phyloP scores from a whole-genome alignment of 2,797 vertebrate genomes.

The Takifugu ocellatus region DNA sequence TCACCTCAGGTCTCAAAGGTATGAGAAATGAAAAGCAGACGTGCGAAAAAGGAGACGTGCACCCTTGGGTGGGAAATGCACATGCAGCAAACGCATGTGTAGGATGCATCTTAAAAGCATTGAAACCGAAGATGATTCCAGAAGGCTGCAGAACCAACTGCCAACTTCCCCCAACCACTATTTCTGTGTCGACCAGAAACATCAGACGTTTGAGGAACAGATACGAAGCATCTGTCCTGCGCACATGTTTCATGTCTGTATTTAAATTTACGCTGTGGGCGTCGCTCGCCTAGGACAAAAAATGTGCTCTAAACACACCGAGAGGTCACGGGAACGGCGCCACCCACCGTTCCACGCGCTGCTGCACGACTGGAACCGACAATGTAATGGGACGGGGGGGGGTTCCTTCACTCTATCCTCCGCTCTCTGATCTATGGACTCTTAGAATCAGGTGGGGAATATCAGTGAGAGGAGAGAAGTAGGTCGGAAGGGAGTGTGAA shows the following conservation, averaged over 20 bases:
- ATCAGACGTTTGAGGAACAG: too few species aligned
- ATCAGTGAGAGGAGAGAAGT: conserved; percentile 15
- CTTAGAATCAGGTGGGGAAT: conserved; percentile 2
- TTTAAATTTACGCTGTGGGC: too few species aligned
- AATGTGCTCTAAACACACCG: too few species aligned
- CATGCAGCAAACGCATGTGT: conserved; percentile 7
- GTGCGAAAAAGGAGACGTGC: background rate
- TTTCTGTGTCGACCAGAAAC: too few species aligned
- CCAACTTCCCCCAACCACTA: too few species aligned
- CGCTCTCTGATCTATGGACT: background rate
- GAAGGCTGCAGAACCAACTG: too few species aligned
- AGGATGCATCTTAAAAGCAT: conserved; percentile 40
- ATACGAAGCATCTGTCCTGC: too few species aligned
- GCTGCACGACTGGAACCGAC: conserved; percentile 17
- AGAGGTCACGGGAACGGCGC: conserved; percentile 8
- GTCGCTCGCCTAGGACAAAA: too few species aligned
- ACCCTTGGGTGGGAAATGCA: background rate
- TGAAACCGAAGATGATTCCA: conserved; percentile 26
- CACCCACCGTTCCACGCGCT: conserved; percentile 25
- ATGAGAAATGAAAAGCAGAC: conserved; percentile 22
- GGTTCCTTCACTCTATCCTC: conserved; percentile 7
- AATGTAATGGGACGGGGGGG: conserved; percentile 6
- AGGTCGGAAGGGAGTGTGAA: background rate
- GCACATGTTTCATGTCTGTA: too few species aligned
- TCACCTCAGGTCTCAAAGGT: conserved; percentile 15